phyloP scores from a whole-genome alignment of 2,797 vertebrate genomes.

The Poecilia velifera region DNA sequence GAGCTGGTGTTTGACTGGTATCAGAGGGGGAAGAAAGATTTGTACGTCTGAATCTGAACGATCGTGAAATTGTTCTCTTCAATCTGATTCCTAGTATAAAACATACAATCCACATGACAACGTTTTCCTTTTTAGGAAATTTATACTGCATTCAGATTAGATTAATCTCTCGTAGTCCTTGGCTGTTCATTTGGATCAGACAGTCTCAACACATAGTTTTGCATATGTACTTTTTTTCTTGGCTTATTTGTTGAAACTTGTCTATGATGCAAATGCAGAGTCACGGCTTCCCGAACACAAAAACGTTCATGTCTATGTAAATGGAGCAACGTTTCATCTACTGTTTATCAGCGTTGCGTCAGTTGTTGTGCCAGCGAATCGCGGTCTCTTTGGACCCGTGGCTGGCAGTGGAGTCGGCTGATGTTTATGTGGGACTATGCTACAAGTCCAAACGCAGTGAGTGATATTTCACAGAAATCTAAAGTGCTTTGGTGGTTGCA shows the following conservation, averaged over 20 bases:
- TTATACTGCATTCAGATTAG: slow-evolving; percentile 6
- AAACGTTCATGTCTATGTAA: slow-evolving; percentile 8
- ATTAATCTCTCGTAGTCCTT: not conserved
- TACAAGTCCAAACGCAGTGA: not conserved
- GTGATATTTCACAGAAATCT: not conserved
- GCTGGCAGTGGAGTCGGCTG: not conserved
- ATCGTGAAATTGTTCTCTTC: slow-evolving; percentile 3
- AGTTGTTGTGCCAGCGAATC: slow-evolving; percentile 21
- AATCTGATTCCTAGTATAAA: slow-evolving; percentile 9
- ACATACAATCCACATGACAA: not conserved
- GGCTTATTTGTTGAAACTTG: slow-evolving; percentile 13
- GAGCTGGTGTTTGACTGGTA: not conserved
- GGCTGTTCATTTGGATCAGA: slow-evolving; percentile 6
- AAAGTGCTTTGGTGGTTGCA: not conserved
- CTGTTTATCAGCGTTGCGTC: slow-evolving; percentile 1
- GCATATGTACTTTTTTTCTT: slow-evolving; percentile 1
- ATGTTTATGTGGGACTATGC: not conserved
- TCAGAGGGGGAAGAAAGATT: not conserved
- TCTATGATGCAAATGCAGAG: slow-evolving; percentile 13
- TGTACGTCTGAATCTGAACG: not conserved
- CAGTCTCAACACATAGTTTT: not conserved
- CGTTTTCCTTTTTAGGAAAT: slow-evolving; percentile 12
- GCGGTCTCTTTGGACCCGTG: slow-evolving; percentile 1
- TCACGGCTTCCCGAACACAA: not conserved
- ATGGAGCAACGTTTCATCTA: slow-evolving; percentile 1